phyloP scores from a whole-genome alignment of 2,797 vertebrate genomes.

The Heterohyrax brucei region DNA sequence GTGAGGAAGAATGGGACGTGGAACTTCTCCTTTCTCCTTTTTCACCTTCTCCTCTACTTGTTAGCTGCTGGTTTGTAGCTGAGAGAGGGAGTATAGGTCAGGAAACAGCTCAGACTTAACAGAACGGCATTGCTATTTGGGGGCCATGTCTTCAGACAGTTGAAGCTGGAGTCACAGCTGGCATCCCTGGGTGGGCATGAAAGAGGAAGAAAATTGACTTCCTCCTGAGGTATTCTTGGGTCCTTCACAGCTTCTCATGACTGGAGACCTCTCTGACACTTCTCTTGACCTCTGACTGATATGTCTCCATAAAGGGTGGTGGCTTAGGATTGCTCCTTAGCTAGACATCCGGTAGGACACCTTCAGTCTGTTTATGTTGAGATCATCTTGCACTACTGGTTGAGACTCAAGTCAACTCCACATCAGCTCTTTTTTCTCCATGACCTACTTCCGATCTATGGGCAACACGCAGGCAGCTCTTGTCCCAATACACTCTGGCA shows the following conservation, averaged over 20 bases:
- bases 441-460: background rate
- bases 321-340: background rate
- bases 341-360: background rate
- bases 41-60: background rate
- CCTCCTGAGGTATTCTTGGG: background rate
- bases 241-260: conserved; percentile 3
- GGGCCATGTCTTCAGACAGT: conserved; percentile 36
- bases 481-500: conserved; percentile 3
- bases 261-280: background rate
- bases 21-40: background rate
- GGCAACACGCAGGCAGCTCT: background rate
- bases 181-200: background rate
- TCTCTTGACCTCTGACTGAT: conserved; percentile 15
- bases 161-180: background rate
- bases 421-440: background rate
- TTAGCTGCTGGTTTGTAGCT: conserved; percentile 21
- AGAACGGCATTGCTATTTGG: conserved; percentile 5
- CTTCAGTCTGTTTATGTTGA: conserved; percentile 7
- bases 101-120: conserved; percentile 23
- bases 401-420: background rate
- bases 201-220: conserved; percentile 50
- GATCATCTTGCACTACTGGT: background rate
- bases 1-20: background rate
- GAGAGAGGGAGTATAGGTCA: background rate
- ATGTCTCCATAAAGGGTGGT: background rate